Conservation (phyloP, 1,140 invertebrate species). For the Bombus affinis region DNA sequence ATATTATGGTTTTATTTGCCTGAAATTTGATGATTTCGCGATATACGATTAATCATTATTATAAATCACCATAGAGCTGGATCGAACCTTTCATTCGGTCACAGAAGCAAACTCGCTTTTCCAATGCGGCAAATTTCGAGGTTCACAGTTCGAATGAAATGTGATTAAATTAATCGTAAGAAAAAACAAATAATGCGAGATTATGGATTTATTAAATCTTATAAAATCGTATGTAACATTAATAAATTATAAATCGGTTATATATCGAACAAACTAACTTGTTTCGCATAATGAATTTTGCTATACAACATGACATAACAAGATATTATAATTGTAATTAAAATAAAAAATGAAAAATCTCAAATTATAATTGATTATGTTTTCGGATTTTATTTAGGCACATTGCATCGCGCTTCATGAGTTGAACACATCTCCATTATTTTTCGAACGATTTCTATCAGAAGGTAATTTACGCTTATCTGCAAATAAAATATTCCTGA, state of each 20-base stretch:
- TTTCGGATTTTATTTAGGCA: neutral
- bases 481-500: neutral
- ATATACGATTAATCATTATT: conserved; percentile 1
- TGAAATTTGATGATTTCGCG: conserved; percentile 6
- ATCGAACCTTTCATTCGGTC: neutral
- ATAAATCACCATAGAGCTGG: neutral
- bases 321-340: too few relatives aligned
- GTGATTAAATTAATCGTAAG: too few relatives aligned
- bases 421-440: neutral
- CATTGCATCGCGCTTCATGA: neutral
- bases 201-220: neutral
- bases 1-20: neutral
- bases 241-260: neutral
- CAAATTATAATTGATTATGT: neutral
- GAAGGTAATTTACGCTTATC: neutral
- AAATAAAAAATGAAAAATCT: neutral
- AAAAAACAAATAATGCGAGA: neutral
- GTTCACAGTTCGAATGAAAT: neutral
- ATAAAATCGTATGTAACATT: neutral
- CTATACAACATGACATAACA: too few relatives aligned
- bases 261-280: too few relatives aligned
- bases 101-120: neutral
- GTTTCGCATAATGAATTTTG: neutral
- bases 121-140: neutral
- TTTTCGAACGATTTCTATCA: neutral